phyloP scores from a whole-genome alignment of 1,140 invertebrate genomes.

The Cydia pomonella region DNA sequence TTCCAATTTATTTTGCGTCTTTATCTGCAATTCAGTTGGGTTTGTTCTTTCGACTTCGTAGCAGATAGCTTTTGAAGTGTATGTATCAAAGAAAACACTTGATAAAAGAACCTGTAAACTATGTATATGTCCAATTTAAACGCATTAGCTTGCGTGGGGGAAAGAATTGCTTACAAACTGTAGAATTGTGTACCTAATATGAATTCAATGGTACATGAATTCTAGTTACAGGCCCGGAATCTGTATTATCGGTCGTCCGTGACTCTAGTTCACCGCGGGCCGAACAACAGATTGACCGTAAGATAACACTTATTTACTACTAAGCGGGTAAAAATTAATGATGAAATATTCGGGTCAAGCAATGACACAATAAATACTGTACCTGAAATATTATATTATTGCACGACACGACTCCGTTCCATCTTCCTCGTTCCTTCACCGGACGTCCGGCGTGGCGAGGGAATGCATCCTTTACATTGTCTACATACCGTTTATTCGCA shows the following conservation, averaged over 20 bases:
- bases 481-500: too few species aligned
- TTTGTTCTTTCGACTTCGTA: too few species aligned
- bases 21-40: too few species aligned
- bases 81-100: too few species aligned
- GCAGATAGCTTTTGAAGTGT: too few species aligned
- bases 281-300: conserved; percentile 67
- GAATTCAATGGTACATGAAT: conserved; percentile 45
- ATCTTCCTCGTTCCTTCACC: not conserved
- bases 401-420: not conserved
- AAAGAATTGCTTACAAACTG: too few species aligned
- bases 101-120: too few species aligned
- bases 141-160: too few species aligned
- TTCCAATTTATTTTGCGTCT: too few species aligned
- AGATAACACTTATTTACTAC: conserved; percentile 56
- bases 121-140: too few species aligned
- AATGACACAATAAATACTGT: not conserved
- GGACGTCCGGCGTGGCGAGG: not conserved
- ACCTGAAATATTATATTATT: not conserved
- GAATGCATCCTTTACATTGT: not conserved
- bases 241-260: conserved; percentile 64
- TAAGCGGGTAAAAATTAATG: conserved; percentile 53
- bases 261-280: conserved; percentile 67
- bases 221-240: conserved; percentile 49
- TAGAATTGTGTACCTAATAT: not conserved
- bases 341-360: conserved; percentile 46